Evolutionary conservation across 2,113 vertebrate genomes (phyloP), one percentile per base, ranked within the genome.

Genomic region (Typhlomys cinereus): DNA sequence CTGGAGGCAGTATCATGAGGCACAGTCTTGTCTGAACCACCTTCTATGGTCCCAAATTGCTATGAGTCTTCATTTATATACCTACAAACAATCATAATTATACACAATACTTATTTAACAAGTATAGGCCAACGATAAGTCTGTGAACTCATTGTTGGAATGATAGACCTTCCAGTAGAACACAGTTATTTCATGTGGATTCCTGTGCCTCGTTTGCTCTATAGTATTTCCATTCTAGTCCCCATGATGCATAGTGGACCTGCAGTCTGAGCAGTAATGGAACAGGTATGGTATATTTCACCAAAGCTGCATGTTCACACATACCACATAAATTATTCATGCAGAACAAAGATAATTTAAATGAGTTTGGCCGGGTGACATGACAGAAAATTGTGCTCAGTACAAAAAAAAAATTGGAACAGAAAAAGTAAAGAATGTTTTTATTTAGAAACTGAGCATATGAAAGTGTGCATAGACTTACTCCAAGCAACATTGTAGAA

Each of bases 161-260:
- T 7, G 5, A 0, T 50, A 44, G 11, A 75, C n/a, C 46, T 41
- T 71, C 21, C 18, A 29, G 4, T 5, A 12, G 50, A 52, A 29
- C n/a, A 14, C 0, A 2, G 18, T 31, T 6, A 1, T 25, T 13
- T 0, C 46, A 18, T 50, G 13, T 20, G 23, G 21, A 18, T 25
- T 50, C 1, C 11, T 1, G 11, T 2, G 29, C 31, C 10, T 50
- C 20, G 0, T 70, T 59, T 29, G 4, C 39, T 70, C 41, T 54
- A 14, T 41, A n/a, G 29, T 15, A 14, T 23, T 81, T n/a, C 39
- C 44, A 21, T 13, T 62, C 3, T 0, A 21, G 3, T n/a, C 4
- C 46, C 13, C 1, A 0, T 46, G 20, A 10, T 34, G 4, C 48
- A 1, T 62, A 57, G 34, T 50, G 54, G 13, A 6, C 46, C 20